A percentile compares a stretch with the other conserved stretches of the same genome.
Evolutionary conservation across 2,797 vertebrate species (phyloP).

Genomic region (Mus spretus): DNA sequence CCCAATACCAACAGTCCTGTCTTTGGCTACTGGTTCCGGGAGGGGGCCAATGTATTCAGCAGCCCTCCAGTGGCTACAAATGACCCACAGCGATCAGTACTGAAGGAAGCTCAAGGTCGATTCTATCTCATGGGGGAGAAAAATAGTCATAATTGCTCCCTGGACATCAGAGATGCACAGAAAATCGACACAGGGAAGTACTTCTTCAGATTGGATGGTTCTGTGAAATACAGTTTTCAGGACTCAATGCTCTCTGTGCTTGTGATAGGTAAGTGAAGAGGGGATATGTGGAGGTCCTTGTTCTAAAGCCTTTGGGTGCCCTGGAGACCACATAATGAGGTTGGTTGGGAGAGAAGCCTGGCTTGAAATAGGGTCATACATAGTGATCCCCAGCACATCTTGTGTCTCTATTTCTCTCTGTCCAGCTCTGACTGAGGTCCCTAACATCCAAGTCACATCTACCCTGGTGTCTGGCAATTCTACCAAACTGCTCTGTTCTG

Average conservation of each 20-base stretch:
- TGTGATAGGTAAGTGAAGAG: not conserved
- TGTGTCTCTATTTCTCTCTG: not conserved
- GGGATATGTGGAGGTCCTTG: not conserved
- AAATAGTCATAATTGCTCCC: not conserved
- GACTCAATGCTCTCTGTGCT: accelerated
- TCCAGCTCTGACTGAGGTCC: slow-evolving; percentile 6
- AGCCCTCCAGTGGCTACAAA: slow-evolving; percentile 18
- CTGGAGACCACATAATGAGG: not conserved
- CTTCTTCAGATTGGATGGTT: not conserved
- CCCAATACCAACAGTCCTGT: accelerated
- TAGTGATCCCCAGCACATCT: not conserved
- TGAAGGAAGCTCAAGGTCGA: not conserved
- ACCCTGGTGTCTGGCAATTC: not conserved
- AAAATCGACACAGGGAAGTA: accelerated
- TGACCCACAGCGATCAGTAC: accelerated
- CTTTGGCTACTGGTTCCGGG: slow-evolving; percentile 36
- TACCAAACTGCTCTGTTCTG: not conserved
- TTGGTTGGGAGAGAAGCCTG: not conserved
- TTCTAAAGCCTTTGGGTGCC: too few relatives aligned
- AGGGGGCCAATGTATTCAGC: accelerated
- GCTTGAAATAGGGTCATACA: not conserved
- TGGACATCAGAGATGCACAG: not conserved
- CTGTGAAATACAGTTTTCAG: accelerated
- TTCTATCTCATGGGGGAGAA: not conserved
- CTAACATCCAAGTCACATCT: not conserved